Percentiles rank a stretch among this genome's conserved stretches.
phyloP scores from a whole-genome alignment of 2,888 invertebrate species.

The Ophion costatus region DNA sequence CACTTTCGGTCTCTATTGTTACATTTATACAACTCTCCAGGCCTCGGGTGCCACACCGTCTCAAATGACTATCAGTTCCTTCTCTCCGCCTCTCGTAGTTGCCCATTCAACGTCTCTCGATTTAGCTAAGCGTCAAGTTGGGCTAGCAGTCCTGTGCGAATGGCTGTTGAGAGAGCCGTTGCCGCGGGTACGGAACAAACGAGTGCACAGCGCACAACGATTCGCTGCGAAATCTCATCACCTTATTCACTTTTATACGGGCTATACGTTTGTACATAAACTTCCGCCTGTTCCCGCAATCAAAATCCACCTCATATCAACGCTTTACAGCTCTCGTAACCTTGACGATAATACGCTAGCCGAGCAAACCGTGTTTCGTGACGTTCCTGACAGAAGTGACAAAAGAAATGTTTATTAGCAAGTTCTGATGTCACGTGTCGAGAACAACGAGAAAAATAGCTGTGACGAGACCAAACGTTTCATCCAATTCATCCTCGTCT shows the following conservation, averaged over 20 bases:
- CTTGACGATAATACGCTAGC: constrained; percentile 43
- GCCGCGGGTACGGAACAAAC: constrained; percentile 24
- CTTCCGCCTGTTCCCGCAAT: neutral
- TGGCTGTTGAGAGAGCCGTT: constrained; percentile 21
- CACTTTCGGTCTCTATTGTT: constrained; percentile 46
- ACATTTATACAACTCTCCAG: constrained; percentile 41
- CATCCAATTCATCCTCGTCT: too few relatives aligned
- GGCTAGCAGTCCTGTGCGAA: constrained; percentile 25
- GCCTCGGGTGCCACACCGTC: constrained; percentile 39
- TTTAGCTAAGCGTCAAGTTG: constrained; percentile 52
- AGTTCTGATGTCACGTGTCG: too few relatives aligned
- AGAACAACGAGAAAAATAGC: too few relatives aligned
- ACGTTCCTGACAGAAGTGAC: constrained; percentile 31
- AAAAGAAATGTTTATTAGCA: too few relatives aligned
- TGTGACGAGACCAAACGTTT: too few relatives aligned
- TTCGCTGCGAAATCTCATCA: constrained; percentile 27
- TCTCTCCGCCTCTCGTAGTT: constrained; percentile 14
- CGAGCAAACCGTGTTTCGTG: constrained; percentile 38
- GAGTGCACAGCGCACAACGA: constrained; percentile 1
- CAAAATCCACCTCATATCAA: neutral
- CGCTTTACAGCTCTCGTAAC: constrained; percentile 20
- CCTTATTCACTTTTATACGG: constrained; percentile 16
- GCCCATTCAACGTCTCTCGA: constrained; percentile 54
- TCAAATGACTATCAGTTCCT: constrained; percentile 41
- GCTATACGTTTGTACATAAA: constrained; percentile 4